Conservation (phyloP, 2,888 invertebrate species). For the Perdita meconis region DNA sequence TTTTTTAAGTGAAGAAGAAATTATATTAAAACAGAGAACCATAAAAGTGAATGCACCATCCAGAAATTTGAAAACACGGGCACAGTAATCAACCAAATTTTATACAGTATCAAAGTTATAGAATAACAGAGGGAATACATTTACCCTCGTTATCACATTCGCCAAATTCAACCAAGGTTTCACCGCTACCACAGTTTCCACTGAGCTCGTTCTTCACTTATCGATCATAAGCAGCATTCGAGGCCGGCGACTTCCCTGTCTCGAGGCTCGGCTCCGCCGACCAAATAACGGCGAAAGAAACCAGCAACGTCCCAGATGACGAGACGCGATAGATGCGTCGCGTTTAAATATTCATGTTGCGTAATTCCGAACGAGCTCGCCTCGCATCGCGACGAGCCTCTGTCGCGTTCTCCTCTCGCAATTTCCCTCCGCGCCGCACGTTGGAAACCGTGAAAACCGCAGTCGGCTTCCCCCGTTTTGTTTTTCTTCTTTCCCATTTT, state of each 20-base stretch:
- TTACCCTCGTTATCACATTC: too few species aligned
- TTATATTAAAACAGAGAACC: too few species aligned
- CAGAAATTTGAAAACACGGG: too few species aligned
- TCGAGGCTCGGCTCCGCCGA: neutral
- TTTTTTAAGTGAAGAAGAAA: too few species aligned
- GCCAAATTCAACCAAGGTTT: neutral
- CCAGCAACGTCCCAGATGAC: slow-evolving; percentile 48
- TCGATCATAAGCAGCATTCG: neutral
- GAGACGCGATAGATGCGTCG: slow-evolving; percentile 50
- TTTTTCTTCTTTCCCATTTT: neutral
- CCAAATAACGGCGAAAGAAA: slow-evolving; percentile 29
- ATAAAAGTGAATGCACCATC: too few species aligned
- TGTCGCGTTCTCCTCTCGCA: slow-evolving; percentile 42
- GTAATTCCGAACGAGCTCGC: slow-evolving; percentile 40
- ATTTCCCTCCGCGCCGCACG: slow-evolving; percentile 33
- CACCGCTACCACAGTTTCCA: too few species aligned
- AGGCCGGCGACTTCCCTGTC: neutral
- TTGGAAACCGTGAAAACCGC: slow-evolving; percentile 59
- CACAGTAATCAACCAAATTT: too few species aligned
- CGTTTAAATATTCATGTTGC: slow-evolving; percentile 65
- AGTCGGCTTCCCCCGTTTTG: too few species aligned
- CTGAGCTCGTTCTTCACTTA: neutral
- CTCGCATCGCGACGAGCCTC: slow-evolving; percentile 29
- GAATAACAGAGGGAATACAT: too few species aligned
- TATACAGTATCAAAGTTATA: too few species aligned